These are phyloP conservation scores for Muschampia plurimacula DNA, from an alignment of 2,888 invertebrate genomes.

Conservation along the genomic window DNA sequence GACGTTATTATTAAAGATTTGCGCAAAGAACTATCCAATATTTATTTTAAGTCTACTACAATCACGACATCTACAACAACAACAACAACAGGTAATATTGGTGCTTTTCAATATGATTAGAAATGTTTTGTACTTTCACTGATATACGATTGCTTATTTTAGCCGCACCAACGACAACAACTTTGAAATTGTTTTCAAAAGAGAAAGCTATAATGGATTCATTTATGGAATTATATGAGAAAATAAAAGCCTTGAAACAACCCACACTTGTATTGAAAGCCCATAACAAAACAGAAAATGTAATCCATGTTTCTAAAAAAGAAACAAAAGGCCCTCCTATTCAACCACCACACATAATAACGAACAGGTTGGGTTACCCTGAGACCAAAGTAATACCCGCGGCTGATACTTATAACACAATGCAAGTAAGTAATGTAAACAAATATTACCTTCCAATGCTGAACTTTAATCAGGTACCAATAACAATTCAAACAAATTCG, in stretches of 20 bases:
- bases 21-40: slow-evolving; percentile 47
- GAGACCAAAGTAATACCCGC: neutral
- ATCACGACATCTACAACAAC: slow-evolving; percentile 1
- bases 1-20: slow-evolving; percentile 64
- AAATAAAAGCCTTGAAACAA: slow-evolving; percentile 56
- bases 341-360: neutral
- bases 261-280: slow-evolving; percentile 37
- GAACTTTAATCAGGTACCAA: slow-evolving; percentile 44
- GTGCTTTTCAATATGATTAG: neutral
- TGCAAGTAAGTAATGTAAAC: slow-evolving; percentile 8
- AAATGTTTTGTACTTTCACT: neutral
- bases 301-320: slow-evolving; percentile 14
- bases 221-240: slow-evolving; percentile 61
- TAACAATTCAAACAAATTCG: slow-evolving; percentile 71
- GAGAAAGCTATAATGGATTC: slow-evolving; percentile 52
- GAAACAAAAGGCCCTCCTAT: neutral
- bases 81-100: slow-evolving; percentile 20
- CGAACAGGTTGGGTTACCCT: neutral
- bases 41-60: slow-evolving; percentile 45
- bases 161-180: slow-evolving; percentile 28
- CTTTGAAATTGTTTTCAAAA: slow-evolving; percentile 40
- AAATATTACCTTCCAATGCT: slow-evolving; percentile 9
- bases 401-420: slow-evolving; percentile 8
- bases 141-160: neutral
- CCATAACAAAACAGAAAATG: slow-evolving; percentile 34